These are phyloP conservation scores for Hesperia comma DNA, from an alignment of 2,888 invertebrate genomes.

Conservation along the genomic window DNA sequence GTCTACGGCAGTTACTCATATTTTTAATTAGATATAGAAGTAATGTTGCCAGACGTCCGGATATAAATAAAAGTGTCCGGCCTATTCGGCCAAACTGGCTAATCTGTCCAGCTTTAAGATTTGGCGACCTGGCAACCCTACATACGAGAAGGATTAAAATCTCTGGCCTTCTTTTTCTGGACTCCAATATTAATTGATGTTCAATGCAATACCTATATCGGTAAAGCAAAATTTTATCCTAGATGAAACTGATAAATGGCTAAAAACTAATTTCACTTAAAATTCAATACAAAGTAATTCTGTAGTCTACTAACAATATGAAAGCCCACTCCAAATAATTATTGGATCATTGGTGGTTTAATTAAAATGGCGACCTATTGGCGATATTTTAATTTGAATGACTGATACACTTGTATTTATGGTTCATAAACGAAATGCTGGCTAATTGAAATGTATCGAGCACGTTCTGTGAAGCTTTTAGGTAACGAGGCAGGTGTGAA, in stretches of 20 bases:
- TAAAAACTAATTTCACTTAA: background rate
- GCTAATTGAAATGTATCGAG: constrained; percentile 22
- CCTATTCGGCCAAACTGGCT: too few species aligned
- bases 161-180: too few species aligned
- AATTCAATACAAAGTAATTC: background rate
- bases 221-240: too few species aligned
- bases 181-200: too few species aligned
- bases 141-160: too few species aligned
- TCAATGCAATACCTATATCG: too few species aligned
- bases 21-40: too few species aligned
- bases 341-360: background rate
- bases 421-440: constrained; percentile 16
- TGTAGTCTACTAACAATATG: background rate
- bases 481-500: background rate
- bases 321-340: background rate
- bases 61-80: too few species aligned
- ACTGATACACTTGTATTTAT: constrained; percentile 19
- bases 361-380: constrained; percentile 27
- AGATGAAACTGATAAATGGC: background rate
- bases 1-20: too few species aligned
- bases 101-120: too few species aligned
- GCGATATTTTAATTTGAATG: constrained; percentile 24
- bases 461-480: constrained; percentile 4
- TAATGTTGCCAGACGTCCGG: too few species aligned
- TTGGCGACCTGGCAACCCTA: too few species aligned